A percentile compares a stretch with the other conserved stretches of the same genome.
Evolutionary conservation across 2,113 vertebrate genomes (phyloP).

Genomic region (Prinia subflava): DNA sequence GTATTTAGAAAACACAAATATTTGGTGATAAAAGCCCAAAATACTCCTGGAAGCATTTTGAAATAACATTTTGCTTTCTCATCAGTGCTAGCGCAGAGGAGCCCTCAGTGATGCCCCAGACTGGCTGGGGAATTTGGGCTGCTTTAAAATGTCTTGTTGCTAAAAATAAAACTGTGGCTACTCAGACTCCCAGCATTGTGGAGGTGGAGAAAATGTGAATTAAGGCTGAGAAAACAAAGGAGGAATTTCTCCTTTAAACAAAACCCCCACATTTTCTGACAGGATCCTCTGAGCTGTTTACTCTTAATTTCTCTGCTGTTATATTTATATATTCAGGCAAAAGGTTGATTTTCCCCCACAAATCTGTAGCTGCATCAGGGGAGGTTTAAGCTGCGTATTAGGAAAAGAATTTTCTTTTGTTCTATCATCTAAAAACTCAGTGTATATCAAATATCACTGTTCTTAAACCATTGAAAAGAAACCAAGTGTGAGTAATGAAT

Average conservation of each 20-base stretch:
- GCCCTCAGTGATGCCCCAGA: background rate
- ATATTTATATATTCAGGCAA: background rate
- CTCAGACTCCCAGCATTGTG: slow-evolving; percentile 6
- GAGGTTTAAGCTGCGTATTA: background rate
- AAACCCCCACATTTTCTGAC: background rate
- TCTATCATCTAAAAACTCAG: background rate
- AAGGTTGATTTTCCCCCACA: background rate
- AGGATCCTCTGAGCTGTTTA: background rate
- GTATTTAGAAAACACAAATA: background rate
- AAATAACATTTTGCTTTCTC: background rate
- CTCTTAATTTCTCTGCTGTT: background rate
- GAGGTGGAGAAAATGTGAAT: slow-evolving; percentile 43
- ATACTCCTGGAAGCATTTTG: background rate
- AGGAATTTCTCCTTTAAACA: slow-evolving; percentile 48
- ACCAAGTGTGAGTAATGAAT: background rate
- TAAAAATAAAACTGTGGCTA: slow-evolving; percentile 28
- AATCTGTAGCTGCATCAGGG: background rate
- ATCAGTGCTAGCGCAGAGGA: background rate
- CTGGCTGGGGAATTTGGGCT: slow-evolving; percentile 5
- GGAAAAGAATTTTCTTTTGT: background rate
- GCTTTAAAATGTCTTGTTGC: slow-evolving; percentile 24
- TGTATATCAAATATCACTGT: background rate
- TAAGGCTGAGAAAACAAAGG: slow-evolving; percentile 38
- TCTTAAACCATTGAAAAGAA: background rate
- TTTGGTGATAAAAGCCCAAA: background rate